Conservation (phyloP, 2,113 vertebrate genomes). For the Leuciscus idus region DNA sequence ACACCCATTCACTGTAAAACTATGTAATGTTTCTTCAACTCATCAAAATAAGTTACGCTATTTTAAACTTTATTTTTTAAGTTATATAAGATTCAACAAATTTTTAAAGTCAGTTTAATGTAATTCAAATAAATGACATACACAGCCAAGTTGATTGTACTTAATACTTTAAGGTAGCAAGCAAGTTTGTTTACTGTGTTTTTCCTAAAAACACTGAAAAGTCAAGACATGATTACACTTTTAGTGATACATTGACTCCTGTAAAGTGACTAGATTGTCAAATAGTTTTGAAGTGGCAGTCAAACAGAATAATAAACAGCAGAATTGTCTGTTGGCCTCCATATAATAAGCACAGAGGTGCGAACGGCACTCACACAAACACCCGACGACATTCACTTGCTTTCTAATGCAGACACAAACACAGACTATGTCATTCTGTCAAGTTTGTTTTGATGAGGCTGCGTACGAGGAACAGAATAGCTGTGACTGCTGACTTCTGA, state of each 20-base stretch:
- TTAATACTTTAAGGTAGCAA: too few species aligned
- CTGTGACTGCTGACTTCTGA: conserved; percentile 63
- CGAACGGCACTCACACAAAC: neutral
- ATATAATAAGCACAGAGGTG: neutral
- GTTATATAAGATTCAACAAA: too few species aligned
- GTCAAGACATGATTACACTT: neutral
- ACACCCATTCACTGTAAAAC: neutral
- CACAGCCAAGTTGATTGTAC: too few species aligned
- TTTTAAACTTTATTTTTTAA: too few species aligned
- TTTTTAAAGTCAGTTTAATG: too few species aligned
- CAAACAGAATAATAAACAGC: conserved; percentile 9
- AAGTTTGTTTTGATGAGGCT: conserved; percentile 2
- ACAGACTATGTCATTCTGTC: neutral
- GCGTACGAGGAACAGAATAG: conserved; percentile 29
- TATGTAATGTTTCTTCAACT: too few species aligned
- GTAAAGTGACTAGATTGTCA: neutral
- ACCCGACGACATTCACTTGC: neutral
- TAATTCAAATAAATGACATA: too few species aligned
- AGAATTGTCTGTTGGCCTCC: conserved; percentile 1
- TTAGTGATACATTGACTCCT: neutral
- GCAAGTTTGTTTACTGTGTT: neutral
- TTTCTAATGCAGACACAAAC: conserved; percentile 17
- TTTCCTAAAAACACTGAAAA: neutral
- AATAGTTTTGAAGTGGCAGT: neutral
- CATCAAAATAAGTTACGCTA: too few species aligned